These are phyloP conservation scores for Tokudaia muenninki DNA, from an alignment of 2,797 vertebrate genomes.

Conservation along the genomic window DNA sequence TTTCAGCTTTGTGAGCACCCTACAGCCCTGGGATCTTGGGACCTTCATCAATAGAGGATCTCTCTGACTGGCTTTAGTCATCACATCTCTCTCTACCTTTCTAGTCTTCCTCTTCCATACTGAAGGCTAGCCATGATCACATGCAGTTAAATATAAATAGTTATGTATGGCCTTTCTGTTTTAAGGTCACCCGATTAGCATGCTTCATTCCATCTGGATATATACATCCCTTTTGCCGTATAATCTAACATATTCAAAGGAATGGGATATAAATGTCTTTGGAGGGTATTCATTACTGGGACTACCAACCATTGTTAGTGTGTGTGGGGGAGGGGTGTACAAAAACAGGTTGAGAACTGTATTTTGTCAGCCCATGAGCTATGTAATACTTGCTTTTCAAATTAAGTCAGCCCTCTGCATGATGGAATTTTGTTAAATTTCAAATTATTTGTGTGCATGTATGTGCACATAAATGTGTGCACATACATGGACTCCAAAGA, in stretches of 20 bases:
- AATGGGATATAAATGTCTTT: neutral
- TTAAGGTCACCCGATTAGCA: neutral
- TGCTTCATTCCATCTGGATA: neutral
- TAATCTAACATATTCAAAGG: neutral
- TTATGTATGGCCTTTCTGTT: neutral
- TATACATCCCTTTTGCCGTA: neutral
- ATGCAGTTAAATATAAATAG: neutral
- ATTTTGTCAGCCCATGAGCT: neutral
- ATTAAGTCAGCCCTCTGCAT: neutral
- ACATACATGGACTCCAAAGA: neutral
- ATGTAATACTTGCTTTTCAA: neutral
- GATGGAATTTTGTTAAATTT: neutral
- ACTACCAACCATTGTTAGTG: neutral
- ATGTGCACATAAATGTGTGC: neutral
- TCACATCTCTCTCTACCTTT: neutral
- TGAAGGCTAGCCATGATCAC: neutral
- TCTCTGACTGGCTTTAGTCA: neutral
- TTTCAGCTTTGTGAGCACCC: neutral
- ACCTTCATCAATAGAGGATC: neutral
- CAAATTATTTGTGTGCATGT: neutral
- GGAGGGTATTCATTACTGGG: neutral
- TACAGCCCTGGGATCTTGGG: neutral
- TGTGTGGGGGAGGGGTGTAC: no score
- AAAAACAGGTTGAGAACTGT: neutral
- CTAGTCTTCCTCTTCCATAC: conserved; percentile 4